phyloP scores from a whole-genome alignment of 2,797 vertebrate genomes.

The Enteromius fasciolatus region DNA sequence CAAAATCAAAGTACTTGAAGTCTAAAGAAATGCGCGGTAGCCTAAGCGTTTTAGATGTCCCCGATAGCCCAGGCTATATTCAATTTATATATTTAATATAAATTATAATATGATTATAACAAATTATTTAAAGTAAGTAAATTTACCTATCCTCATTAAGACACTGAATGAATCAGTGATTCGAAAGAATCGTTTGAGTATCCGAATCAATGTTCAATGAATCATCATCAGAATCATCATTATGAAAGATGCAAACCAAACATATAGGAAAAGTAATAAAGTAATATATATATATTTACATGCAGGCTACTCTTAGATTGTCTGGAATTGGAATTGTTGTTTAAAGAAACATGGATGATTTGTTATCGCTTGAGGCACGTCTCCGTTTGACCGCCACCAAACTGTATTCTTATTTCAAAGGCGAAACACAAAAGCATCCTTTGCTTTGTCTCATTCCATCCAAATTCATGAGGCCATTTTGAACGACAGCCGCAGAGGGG shows the following conservation, averaged over 20 bases:
- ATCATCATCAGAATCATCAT: too few relatives aligned
- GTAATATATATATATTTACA: neutral
- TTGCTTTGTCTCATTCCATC: conserved; percentile 33
- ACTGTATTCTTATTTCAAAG: neutral
- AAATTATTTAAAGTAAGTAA: neutral
- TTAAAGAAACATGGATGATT: neutral
- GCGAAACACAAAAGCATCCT: conserved; percentile 23
- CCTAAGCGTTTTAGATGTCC: too few relatives aligned
- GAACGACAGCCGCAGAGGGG: conserved; percentile 24
- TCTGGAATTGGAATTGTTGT: neutral
- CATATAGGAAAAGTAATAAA: neutral
- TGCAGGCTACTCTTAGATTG: neutral
- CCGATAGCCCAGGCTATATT: too few relatives aligned
- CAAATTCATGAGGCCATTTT: conserved; percentile 57
- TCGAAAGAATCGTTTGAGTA: neutral
- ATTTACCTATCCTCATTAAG: neutral
- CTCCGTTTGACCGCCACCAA: neutral
- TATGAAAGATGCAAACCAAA: neutral
- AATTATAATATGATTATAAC: neutral
- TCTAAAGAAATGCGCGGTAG: too few relatives aligned
- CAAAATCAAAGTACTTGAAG: too few relatives aligned
- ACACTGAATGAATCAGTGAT: neutral
- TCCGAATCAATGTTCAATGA: neutral
- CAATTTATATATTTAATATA: too few relatives aligned
- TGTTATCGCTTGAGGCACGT: neutral